phyloP scores from a whole-genome alignment of 2,797 vertebrate genomes.

The Loriculus beryllinus region DNA sequence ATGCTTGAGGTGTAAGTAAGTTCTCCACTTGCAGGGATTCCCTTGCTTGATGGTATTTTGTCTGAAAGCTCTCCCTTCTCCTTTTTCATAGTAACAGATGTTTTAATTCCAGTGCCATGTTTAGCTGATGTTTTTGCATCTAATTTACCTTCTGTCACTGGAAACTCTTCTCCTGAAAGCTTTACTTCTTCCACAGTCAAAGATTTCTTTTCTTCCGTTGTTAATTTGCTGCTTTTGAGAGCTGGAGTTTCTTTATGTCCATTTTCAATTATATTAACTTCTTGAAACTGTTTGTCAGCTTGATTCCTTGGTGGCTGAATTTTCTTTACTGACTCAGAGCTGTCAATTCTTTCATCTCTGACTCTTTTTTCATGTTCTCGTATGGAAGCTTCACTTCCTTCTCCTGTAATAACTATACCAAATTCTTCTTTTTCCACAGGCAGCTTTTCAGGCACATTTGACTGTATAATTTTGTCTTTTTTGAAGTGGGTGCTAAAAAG shows the following conservation, averaged over 20 bases:
- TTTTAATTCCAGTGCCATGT: neutral
- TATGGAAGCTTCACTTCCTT: neutral
- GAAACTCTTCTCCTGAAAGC: neutral
- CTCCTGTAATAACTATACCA: neutral
- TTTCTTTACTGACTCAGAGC: neutral
- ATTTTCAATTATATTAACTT: neutral
- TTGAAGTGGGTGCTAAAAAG: neutral
- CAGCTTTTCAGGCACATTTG: neutral
- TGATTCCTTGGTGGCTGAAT: neutral
- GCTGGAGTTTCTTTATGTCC: neutral
- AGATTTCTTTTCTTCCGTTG: conserved; percentile 18
- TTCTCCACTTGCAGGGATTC: conserved; percentile 38
- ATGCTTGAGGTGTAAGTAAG: conserved; percentile 26
- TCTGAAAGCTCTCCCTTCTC: conserved; percentile 71
- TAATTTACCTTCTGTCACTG: neutral
- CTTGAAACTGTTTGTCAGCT: neutral
- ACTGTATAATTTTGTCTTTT: neutral
- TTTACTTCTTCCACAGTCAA: neutral
- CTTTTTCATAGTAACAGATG: conserved; percentile 67
- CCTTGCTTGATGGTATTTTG: conserved; percentile 49
- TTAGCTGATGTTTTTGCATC: neutral
- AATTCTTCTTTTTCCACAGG: neutral
- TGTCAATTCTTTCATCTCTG: neutral
- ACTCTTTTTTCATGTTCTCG: neutral
- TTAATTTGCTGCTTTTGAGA: conserved; percentile 5